phyloP scores from a whole-genome alignment of 2,797 vertebrate species.

The Gymnopithys bicolor region DNA sequence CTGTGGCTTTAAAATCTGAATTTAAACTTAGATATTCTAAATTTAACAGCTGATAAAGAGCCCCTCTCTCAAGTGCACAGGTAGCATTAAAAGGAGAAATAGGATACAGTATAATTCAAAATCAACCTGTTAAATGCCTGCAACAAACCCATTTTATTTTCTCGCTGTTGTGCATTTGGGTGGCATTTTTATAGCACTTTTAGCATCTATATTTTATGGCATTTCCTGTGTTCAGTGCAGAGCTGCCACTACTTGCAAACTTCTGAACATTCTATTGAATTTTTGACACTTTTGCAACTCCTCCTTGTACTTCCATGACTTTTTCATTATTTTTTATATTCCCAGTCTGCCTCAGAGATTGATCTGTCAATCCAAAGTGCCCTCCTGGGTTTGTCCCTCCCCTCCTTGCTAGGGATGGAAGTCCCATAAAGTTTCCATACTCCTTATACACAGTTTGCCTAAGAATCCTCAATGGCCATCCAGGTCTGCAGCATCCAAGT shows the following conservation, averaged over 20 bases:
- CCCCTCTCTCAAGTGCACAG: not conserved
- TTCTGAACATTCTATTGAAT: not conserved
- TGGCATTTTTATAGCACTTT: not conserved
- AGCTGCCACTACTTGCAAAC: not conserved
- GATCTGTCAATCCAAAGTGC: not conserved
- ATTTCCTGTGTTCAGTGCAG: not conserved
- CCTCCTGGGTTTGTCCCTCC: not conserved
- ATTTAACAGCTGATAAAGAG: not conserved
- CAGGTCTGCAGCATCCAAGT: not conserved
- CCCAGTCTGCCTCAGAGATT: not conserved
- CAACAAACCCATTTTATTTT: not conserved
- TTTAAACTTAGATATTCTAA: not conserved
- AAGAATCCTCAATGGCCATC: not conserved
- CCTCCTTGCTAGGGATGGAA: not conserved
- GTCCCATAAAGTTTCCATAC: not conserved
- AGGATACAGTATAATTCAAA: not conserved
- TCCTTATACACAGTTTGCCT: not conserved
- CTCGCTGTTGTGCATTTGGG: not conserved
- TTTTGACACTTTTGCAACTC: not conserved
- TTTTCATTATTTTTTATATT: not conserved
- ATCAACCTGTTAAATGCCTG: not conserved
- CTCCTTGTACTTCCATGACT: not conserved
- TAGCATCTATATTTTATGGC: not conserved
- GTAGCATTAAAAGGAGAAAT: not conserved
- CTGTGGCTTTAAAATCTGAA: not conserved